Evolutionary conservation across 2,113 vertebrate species (phyloP).

Genomic region (Ancistrus triradiatus): DNA sequence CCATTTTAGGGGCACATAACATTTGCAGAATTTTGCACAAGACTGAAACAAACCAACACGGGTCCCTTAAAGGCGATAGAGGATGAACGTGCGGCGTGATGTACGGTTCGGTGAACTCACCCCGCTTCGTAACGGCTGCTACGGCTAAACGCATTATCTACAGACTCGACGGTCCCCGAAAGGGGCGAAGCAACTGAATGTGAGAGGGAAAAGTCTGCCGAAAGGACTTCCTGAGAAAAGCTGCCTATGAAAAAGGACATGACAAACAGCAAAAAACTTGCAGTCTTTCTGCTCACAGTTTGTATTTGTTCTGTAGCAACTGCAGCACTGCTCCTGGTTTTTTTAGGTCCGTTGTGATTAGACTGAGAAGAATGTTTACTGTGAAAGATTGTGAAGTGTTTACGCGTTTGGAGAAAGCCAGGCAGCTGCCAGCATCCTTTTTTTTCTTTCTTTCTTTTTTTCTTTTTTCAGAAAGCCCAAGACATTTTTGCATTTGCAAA

Average conservation of each 20-base stretch:
- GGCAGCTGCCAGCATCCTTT: constrained; percentile 40
- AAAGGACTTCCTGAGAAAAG: constrained; percentile 9
- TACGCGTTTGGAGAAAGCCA: constrained; percentile 9
- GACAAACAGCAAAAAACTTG: constrained; percentile 9
- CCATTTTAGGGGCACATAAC: constrained; percentile 61
- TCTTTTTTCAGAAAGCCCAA: constrained; percentile 32
- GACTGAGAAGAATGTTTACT: constrained; percentile 11
- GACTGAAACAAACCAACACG: constrained; percentile 53
- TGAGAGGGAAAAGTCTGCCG: constrained; percentile 38
- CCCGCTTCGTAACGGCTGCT: constrained; percentile 11
- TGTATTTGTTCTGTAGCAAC: constrained; percentile 10
- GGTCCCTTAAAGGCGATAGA: constrained; percentile 22
- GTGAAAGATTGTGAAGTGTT: neutral
- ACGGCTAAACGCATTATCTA: constrained; percentile 24
- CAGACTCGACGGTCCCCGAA: neutral
- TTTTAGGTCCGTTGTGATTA: neutral
- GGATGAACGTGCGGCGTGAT: neutral
- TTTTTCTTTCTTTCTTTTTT: constrained; percentile 32
- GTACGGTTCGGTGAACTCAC: constrained; percentile 37
- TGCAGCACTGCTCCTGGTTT: constrained; percentile 3
- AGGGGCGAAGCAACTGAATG: neutral
- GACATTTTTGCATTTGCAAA: constrained; percentile 48
- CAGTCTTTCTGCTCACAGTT: neutral
- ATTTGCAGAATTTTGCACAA: constrained; percentile 77
- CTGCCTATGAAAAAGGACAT: constrained; percentile 4